Evolutionary conservation across 2,888 invertebrate species (phyloP), one percentile per base, ranked within the genome.

Genomic region (Thymelicus lineola): DNA sequence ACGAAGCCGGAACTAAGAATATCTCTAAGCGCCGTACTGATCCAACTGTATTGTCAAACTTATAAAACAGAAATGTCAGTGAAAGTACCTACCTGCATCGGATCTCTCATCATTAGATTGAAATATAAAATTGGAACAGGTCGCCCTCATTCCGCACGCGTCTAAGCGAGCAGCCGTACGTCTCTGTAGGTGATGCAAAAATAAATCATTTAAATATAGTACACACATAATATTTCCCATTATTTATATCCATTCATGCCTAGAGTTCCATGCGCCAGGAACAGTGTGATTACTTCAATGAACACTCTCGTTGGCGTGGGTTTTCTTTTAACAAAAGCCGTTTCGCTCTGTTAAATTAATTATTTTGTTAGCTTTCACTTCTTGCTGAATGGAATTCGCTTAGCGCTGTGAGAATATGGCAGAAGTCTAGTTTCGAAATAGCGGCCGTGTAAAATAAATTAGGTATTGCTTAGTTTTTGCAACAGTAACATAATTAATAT

Each of bases 81-180:
- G 90, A 91, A 92, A 90, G 90, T 88, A 80, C 77, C 80, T 79
- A 71, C 71, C 74, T 77, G 61, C 77, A 81, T 80, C 79, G 76
- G 81, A 77, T 77, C 77, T 77, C 76, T 76, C 76, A 76, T 76
- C 80, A 81, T 86, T 62, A 46, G 88, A 87, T 89, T 83, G 86
- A 86, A 89, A 88, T 90, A 89, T 89, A 90, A 90, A 92, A 92
- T 88, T 90, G 91, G 90, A 90, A 88, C 89, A 81, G 76, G 75
- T 71, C 86, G 91, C 87, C 92, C 92, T 86, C 92, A 92, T 92
- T 93, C 87, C 86, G 63, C 72, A 76, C 80, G 83, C 78, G 84
- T 79, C 87, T 85, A 86, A 79, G 84, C 83, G 80, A 85, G 85
- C 83, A 87, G 83, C 82, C 86, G 82, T 84, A 81, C 83, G 81